Percentiles rank a stretch among this genome's conserved stretches.
Evolutionary conservation across 2,113 vertebrate genomes (phyloP).

Genomic region (Campylorhamphus procurvoides): DNA sequence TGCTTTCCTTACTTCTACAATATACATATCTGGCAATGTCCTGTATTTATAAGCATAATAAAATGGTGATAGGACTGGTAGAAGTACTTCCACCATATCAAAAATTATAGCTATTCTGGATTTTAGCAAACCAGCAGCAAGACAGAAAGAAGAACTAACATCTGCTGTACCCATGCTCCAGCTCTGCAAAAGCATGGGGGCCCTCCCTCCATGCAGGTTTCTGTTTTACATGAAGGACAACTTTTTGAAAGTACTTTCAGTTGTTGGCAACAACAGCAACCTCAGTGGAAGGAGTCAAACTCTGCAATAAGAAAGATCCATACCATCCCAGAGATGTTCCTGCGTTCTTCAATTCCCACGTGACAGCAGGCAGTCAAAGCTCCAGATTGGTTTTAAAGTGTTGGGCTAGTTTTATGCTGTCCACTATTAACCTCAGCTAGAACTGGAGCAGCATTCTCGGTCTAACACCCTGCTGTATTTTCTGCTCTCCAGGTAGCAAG

Average conservation of each 20-base stretch:
- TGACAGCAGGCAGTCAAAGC: neutral
- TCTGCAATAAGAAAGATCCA: neutral
- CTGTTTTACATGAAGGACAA: neutral
- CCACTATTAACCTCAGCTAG: neutral
- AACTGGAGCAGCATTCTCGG: neutral
- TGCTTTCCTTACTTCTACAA: neutral
- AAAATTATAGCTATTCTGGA: neutral
- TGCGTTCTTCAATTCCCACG: neutral
- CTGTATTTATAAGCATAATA: neutral
- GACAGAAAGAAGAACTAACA: neutral
- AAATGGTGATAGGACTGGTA: neutral
- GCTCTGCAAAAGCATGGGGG: neutral
- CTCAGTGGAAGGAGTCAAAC: neutral
- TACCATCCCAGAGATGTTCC: neutral
- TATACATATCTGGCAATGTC: fast-evolving
- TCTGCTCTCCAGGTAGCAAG: neutral
- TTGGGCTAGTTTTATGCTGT: neutral
- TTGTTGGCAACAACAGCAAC: neutral
- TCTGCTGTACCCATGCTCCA: neutral
- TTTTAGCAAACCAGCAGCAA: neutral
- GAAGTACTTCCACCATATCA: neutral
- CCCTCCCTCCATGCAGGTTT: neutral
- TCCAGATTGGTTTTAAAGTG: neutral
- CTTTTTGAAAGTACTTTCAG: neutral
- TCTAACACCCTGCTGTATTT: neutral